A percentile compares a stretch with the other conserved stretches of the same genome.
phyloP scores from a whole-genome alignment of 1,140 invertebrate species.

The Gonatopus flavifemur region DNA sequence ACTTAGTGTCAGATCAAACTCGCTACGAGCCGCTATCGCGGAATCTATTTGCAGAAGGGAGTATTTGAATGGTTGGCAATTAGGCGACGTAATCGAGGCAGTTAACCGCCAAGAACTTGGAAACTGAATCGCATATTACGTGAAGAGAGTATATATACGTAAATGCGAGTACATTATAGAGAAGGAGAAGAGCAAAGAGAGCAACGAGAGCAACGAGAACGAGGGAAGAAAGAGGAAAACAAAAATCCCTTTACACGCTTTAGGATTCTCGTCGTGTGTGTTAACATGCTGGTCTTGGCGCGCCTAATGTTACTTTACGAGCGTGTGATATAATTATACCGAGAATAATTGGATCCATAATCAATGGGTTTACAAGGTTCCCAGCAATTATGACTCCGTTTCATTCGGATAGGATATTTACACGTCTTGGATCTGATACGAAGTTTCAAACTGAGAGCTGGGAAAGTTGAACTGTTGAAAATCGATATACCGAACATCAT shows the following conservation, averaged over 20 bases:
- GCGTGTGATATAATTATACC: conserved; percentile 15
- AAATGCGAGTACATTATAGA: neutral
- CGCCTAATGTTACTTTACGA: conserved; percentile 17
- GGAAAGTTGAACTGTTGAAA: no score
- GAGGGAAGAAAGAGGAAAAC: neutral
- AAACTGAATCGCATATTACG: conserved; percentile 6
- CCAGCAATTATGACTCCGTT: no score
- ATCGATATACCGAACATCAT: no score
- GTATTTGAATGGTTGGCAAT: conserved; percentile 30
- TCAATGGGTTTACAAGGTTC: conserved; percentile 18
- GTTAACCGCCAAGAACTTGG: conserved; percentile 10
- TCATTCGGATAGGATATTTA: no score
- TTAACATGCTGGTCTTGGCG: conserved; percentile 8
- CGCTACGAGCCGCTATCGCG: neutral
- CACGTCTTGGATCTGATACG: no score
- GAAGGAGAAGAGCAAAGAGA: neutral
- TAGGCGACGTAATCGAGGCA: conserved; percentile 24
- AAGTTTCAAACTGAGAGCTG: no score
- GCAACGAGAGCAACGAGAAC: neutral
- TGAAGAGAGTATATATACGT: neutral
- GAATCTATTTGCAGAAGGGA: conserved; percentile 9
- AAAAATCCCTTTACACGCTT: neutral
- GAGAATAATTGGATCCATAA: conserved; percentile 16
- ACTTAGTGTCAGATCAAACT: no score
- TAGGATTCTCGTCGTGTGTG: conserved; percentile 12